phyloP scores from a whole-genome alignment of 2,113 vertebrate genomes.

The Carlito syrichta region DNA sequence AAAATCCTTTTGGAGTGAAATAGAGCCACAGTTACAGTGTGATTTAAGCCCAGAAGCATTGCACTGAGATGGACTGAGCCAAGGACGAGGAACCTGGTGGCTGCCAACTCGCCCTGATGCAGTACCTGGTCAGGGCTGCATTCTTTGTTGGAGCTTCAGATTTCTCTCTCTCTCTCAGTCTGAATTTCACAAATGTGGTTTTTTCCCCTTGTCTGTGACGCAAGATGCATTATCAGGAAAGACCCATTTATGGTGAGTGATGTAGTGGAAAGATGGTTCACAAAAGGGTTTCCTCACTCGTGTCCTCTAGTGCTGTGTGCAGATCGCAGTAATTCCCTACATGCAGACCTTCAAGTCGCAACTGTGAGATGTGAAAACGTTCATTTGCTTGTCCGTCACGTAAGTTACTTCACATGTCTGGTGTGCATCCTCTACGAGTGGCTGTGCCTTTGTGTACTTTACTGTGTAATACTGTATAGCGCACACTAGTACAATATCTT shows the following conservation, averaged over 20 bases:
- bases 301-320: constrained; percentile 32
- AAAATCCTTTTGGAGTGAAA: neutral
- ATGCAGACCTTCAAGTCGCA: too few relatives aligned
- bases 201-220: constrained; percentile 39
- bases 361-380: too few relatives aligned
- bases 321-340: too few relatives aligned
- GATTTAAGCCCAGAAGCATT: neutral
- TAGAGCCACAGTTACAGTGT: neutral
- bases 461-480: too few relatives aligned
- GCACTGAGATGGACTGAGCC: neutral
- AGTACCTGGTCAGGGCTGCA: neutral
- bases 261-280: constrained; percentile 24
- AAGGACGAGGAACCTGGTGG: neutral
- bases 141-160: neutral
- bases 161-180: constrained; percentile 13
- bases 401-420: too few relatives aligned
- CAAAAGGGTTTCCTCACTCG: constrained; percentile 15
- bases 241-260: neutral
- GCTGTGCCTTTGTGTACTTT: too few relatives aligned
- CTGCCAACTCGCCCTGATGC: neutral
- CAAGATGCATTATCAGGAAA: constrained; percentile 39
- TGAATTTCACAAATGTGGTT: neutral
- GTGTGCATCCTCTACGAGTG: too few relatives aligned
- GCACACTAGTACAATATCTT: too few relatives aligned
- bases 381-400: too few relatives aligned